phyloP scores from a whole-genome alignment of 2,113 vertebrate species.

The Salvelinus fontinalis region DNA sequence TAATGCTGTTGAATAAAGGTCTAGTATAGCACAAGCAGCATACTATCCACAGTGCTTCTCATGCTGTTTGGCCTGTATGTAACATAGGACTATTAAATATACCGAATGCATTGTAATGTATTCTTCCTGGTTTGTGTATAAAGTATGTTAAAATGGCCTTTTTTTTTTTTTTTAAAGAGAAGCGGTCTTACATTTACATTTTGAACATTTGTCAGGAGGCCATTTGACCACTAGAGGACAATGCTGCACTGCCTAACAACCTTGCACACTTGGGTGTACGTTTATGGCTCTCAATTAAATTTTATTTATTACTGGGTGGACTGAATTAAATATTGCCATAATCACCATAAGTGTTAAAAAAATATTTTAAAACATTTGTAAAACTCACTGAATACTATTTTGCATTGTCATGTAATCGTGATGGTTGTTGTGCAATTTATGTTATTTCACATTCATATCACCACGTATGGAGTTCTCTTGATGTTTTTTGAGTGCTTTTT shows the following conservation, averaged over 20 bases:
- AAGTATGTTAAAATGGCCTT: background rate
- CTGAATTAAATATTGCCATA: background rate
- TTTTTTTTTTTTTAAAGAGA: background rate
- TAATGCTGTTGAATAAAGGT: conserved; percentile 12
- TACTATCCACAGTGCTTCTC: no score
- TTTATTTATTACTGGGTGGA: background rate
- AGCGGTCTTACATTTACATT: background rate
- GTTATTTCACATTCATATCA: no score
- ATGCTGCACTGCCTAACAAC: background rate
- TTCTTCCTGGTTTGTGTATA: background rate
- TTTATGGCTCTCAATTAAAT: background rate
- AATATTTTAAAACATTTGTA: background rate
- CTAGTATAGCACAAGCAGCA: background rate
- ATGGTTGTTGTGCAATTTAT: no score
- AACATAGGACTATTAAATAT: no score
- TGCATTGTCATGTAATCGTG: no score
- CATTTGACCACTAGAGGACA: conserved; percentile 3
- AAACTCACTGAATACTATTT: no score
- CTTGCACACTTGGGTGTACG: background rate
- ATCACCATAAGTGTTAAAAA: background rate
- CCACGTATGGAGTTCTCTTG: no score
- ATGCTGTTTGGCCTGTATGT: no score
- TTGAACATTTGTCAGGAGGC: background rate
- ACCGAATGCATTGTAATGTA: no score
- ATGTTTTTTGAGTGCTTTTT: no score